Percentiles rank a stretch among this genome's conserved stretches.
These are phyloP conservation scores for Ochlodes sylvanus DNA, from an alignment of 2,888 invertebrate genomes.

Conservation along the genomic window DNA sequence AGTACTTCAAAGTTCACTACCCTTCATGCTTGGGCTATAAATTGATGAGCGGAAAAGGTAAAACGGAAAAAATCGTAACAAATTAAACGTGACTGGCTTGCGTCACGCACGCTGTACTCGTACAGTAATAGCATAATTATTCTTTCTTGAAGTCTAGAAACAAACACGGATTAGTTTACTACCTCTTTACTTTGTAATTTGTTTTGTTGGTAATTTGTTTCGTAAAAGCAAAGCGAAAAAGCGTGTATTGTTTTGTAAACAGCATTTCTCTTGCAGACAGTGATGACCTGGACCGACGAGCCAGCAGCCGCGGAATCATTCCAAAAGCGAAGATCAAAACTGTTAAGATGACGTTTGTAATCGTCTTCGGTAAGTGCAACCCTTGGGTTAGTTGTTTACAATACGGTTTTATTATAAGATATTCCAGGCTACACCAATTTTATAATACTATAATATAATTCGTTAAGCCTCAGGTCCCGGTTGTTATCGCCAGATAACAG, in stretches of 20 bases:
- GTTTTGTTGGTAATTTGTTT: too few relatives aligned
- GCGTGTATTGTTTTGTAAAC: background rate
- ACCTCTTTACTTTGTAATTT: too few relatives aligned
- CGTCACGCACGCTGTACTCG: constrained; percentile 1
- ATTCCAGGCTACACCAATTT: too few relatives aligned
- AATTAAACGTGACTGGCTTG: constrained; percentile 53
- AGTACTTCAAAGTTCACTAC: background rate
- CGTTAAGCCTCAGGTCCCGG: too few relatives aligned
- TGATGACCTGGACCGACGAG: constrained; percentile 86
- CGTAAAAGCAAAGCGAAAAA: too few relatives aligned
- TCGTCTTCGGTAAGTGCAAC: constrained; percentile 92
- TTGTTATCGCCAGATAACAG: too few relatives aligned
- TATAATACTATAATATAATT: too few relatives aligned
- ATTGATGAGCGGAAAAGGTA: constrained; percentile 48
- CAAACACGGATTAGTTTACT: background rate
- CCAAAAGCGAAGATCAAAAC: constrained; percentile 98
- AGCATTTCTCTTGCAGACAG: constrained; percentile 60
- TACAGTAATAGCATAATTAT: background rate
- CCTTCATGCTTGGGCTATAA: constrained; percentile 22
- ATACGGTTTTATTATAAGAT: too few relatives aligned
- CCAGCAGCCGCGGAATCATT: constrained; percentile 96
- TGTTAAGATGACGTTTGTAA: constrained; percentile 98
- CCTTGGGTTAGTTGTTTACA: too few relatives aligned
- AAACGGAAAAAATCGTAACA: constrained; percentile 51
- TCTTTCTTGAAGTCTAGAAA: background rate